These are phyloP conservation scores for Beaufortia kweichowensis DNA, from an alignment of 2,113 vertebrate species.

Conservation along the genomic window DNA sequence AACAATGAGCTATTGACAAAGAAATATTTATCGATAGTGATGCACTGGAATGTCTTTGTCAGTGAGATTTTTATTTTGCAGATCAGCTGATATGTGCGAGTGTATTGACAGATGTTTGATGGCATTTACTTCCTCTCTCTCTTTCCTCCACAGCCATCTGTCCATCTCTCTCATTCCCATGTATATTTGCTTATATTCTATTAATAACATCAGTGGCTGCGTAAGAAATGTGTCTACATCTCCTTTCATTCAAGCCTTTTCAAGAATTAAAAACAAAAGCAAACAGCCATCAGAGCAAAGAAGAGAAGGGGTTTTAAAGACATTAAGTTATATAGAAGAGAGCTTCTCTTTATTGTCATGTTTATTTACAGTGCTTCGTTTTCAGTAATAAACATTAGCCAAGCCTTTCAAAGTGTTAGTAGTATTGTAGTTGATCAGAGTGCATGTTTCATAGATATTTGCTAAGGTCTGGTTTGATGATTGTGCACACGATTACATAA, in stretches of 20 bases:
- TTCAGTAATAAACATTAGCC: neutral
- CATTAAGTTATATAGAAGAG: neutral
- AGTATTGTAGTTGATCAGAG: neutral
- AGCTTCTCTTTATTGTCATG: neutral
- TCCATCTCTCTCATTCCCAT: constrained; percentile 58
- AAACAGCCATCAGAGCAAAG: constrained; percentile 27
- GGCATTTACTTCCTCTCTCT: neutral
- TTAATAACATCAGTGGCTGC: constrained; percentile 65
- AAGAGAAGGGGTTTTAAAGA: constrained; percentile 12
- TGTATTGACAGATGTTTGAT: neutral
- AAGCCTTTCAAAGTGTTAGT: neutral
- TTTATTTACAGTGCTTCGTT: neutral
- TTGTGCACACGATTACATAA: constrained; percentile 66
- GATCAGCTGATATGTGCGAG: no score
- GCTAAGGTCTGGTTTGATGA: constrained; percentile 53
- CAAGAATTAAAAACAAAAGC: constrained; percentile 54
- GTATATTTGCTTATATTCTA: constrained; percentile 72
- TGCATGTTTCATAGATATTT: neutral
- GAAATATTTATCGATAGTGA: no score
- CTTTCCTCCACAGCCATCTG: neutral
- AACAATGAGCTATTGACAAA: no score
- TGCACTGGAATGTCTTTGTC: no score
- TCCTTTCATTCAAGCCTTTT: constrained; percentile 41
- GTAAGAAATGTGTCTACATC: constrained; percentile 58
- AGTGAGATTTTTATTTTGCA: no score